A percentile compares a stretch with the other conserved stretches of the same genome.
These are phyloP conservation scores for Chalcosyrphus nemorum DNA, from an alignment of 2,888 invertebrate species.

Conservation along the genomic window DNA sequence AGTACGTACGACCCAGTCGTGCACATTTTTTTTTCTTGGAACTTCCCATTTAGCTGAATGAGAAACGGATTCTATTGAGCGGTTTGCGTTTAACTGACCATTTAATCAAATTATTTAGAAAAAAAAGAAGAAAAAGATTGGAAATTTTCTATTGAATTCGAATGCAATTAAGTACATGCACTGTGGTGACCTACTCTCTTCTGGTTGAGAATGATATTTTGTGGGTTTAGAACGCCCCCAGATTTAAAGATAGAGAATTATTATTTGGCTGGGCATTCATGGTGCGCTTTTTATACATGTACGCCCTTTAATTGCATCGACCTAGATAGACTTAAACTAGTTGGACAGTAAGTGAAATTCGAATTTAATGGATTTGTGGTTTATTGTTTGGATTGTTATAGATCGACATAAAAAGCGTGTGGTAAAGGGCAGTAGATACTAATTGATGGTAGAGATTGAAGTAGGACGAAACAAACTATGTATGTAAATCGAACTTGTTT, in stretches of 20 bases:
- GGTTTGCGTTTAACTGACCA: slow-evolving; percentile 18
- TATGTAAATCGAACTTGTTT: no score
- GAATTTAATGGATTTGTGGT: neutral
- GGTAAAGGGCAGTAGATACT: neutral
- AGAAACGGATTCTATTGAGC: neutral
- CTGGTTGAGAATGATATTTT: neutral
- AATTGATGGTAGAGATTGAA: no score
- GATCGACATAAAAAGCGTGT: neutral
- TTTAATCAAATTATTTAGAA: slow-evolving; percentile 1
- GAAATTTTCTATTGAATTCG: neutral
- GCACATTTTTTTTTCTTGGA: no score
- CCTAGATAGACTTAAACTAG: neutral
- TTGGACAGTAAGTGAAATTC: neutral
- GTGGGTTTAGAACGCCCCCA: slow-evolving; percentile 28
- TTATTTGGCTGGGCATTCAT: neutral
- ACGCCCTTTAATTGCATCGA: slow-evolving; percentile 37
- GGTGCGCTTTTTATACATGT: neutral
- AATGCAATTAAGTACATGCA: slow-evolving; percentile 22
- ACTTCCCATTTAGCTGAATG: neutral
- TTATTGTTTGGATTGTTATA: neutral
- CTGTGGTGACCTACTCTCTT: slow-evolving; percentile 13
- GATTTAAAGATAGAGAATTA: slow-evolving; percentile 2
- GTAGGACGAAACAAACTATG: no score
- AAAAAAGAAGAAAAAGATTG: neutral
- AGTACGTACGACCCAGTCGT: no score